Evolutionary conservation across 2,888 invertebrate genomes (phyloP).

Genomic region (Thecophora atra): DNA sequence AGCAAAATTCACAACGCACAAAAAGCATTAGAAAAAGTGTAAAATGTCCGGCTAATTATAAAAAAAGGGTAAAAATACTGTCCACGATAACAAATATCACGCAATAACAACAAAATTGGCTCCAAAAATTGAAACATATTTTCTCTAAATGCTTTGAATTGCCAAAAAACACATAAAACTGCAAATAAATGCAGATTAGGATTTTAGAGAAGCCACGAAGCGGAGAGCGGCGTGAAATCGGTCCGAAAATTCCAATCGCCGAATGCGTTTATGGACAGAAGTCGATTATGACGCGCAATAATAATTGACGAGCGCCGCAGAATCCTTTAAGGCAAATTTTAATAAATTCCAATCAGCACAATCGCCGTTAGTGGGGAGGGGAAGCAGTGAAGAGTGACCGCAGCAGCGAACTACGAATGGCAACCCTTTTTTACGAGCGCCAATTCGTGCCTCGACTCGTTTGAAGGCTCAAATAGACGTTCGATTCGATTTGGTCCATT

Average conservation of each 20-base stretch:
- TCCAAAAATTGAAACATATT: too few relatives aligned
- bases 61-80: constrained; percentile 42
- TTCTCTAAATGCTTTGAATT: too few relatives aligned
- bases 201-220: too few relatives aligned
- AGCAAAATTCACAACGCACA: too few relatives aligned
- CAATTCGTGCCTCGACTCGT: constrained; percentile 23
- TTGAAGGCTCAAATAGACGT: constrained; percentile 16
- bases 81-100: too few relatives aligned
- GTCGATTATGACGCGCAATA: too few relatives aligned
- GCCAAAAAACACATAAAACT: constrained; percentile 60
- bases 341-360: too few relatives aligned
- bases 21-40: constrained; percentile 29
- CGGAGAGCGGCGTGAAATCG: background rate
- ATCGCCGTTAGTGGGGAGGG: constrained; percentile 45
- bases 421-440: constrained; percentile 25
- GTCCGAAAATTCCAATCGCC: background rate
- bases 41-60: background rate
- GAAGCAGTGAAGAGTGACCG: too few relatives aligned
- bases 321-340: too few relatives aligned
- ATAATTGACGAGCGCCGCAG: too few relatives aligned
- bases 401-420: background rate
- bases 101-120: too few relatives aligned
- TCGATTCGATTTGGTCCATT: constrained; percentile 35
- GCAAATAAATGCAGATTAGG: constrained; percentile 61
- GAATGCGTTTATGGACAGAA: constrained; percentile 43